A percentile compares a stretch with the other conserved stretches of the same genome.
phyloP scores from a whole-genome alignment of 1,140 invertebrate species.

The Chlorops oryzae region DNA sequence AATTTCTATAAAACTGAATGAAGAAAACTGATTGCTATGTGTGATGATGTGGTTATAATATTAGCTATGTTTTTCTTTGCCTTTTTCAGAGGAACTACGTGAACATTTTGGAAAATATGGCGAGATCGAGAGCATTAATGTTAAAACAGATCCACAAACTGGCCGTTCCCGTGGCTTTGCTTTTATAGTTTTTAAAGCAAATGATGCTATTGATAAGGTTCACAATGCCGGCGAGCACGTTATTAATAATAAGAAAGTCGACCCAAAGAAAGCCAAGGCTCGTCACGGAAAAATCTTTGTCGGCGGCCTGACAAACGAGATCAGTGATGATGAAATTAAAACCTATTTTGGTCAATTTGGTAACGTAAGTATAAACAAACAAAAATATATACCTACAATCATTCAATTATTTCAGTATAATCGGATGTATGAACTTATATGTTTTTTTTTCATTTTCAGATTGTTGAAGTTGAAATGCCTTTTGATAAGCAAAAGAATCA shows the following conservation, averaged over 20 bases:
- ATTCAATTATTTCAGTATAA: neutral
- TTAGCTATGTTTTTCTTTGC: conserved; percentile 13
- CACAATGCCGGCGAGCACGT: conserved; percentile 78
- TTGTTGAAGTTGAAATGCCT: conserved; percentile 91
- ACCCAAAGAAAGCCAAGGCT: conserved; percentile 91
- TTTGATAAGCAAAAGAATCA: conserved; percentile 95
- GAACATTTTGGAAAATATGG: conserved; percentile 86
- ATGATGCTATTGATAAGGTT: conserved; percentile 86
- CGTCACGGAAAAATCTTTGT: conserved; percentile 93
- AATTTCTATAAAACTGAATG: neutral
- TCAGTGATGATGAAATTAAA: conserved; percentile 88
- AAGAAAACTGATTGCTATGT: neutral
- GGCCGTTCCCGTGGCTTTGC: conserved; percentile 87
- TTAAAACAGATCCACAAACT: conserved; percentile 86
- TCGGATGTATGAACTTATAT: neutral
- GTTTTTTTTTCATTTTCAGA: conserved; percentile 52
- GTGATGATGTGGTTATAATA: neutral
- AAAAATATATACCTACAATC: no score
- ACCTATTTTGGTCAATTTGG: conserved; percentile 86
- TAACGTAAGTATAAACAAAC: conserved; percentile 66
- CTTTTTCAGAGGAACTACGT: conserved; percentile 80
- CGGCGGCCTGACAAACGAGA: conserved; percentile 82
- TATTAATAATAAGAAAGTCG: conserved; percentile 90
- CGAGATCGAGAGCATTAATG: conserved; percentile 88
- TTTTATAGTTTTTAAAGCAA: conserved; percentile 87